Conservation (phyloP, 2,888 invertebrate species). For the Stenolophus ochropezus region DNA sequence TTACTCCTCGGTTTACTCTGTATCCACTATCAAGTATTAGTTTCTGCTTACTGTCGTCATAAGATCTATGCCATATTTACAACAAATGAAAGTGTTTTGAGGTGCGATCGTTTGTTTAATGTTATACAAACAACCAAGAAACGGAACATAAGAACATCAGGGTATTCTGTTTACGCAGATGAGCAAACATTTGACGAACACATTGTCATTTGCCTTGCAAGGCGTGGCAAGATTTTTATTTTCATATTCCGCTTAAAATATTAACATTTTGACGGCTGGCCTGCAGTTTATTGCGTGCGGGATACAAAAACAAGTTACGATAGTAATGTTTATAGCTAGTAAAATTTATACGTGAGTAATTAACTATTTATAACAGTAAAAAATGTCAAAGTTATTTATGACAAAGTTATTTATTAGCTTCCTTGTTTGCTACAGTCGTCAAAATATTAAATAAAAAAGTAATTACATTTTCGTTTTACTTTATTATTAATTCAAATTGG, state of each 20-base stretch:
- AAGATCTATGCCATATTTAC: neutral
- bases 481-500: neutral
- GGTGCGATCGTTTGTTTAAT: neutral
- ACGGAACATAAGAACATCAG: neutral
- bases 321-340: slow-evolving; percentile 1
- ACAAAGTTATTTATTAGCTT: neutral
- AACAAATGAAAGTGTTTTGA: neutral
- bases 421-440: neutral
- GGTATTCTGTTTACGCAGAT: slow-evolving; percentile 11
- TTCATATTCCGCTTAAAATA: neutral
- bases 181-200: neutral
- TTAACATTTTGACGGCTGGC: neutral
- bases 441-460: neutral
- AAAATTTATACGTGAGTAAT: slow-evolving; percentile 2
- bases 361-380: slow-evolving; percentile 26
- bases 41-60: neutral
- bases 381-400: slow-evolving; percentile 1
- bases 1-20: neutral
- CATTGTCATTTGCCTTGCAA: neutral
- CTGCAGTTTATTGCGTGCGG: neutral
- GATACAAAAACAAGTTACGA: neutral
- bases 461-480: neutral
- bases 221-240: neutral
- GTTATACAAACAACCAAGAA: neutral
- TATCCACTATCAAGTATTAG: neutral